Conservation (phyloP, 35 echinoderm and acorn worm species). For the Hemicentrotus pulcherrimus region DNA sequence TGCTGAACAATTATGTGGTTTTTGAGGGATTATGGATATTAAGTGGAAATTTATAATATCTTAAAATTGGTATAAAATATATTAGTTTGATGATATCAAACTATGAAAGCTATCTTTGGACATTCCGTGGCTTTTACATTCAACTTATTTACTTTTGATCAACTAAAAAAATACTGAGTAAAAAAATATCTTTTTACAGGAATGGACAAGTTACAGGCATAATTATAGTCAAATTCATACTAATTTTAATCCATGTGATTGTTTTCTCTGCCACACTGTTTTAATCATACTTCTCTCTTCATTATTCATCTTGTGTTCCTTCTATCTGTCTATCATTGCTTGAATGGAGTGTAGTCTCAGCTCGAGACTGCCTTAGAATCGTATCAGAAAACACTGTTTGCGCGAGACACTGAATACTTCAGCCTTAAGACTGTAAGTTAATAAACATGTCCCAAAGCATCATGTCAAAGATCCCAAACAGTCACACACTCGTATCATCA, state of each 20-base stretch:
- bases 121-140: too few relatives aligned
- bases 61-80: too few relatives aligned
- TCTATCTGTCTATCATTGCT: not conserved
- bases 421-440: conserved; percentile 37
- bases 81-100: too few relatives aligned
- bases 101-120: too few relatives aligned
- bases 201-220: too few relatives aligned
- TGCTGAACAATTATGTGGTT: too few relatives aligned
- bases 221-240: not conserved
- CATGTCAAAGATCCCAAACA: not conserved
- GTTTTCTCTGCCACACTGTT: not conserved
- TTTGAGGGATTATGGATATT: too few relatives aligned
- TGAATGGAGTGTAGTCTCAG: not conserved
- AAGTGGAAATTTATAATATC: too few relatives aligned
- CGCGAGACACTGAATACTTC: conserved; percentile 49
- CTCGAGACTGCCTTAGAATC: conserved; percentile 29
- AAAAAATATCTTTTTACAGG: too few relatives aligned
- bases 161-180: too few relatives aligned
- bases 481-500: not conserved
- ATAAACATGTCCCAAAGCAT: not conserved
- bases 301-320: conserved; percentile 4
- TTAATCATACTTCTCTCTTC: conserved; percentile 14
- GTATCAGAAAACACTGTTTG: conserved; percentile 45
- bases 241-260: not conserved
- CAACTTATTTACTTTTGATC: too few relatives aligned